Evolutionary conservation across 2,888 invertebrate genomes (phyloP).

Genomic region (Agrotis ipsilon): DNA sequence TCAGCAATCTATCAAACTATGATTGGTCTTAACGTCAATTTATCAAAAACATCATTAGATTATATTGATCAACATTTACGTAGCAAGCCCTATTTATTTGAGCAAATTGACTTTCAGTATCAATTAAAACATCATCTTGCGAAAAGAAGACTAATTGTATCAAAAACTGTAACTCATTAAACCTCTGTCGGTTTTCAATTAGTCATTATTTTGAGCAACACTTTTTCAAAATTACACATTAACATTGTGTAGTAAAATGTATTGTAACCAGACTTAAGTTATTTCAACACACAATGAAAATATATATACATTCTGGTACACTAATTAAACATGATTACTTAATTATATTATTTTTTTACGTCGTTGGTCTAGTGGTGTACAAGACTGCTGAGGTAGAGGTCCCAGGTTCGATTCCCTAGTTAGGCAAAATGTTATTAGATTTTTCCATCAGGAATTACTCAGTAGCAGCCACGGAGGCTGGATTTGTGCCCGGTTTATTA

Average conservation of each 20-base stretch:
- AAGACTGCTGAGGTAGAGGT: too few species aligned
- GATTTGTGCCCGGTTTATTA: background rate
- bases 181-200: constrained; percentile 4
- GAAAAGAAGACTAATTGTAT: constrained; percentile 24
- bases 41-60: constrained; percentile 82
- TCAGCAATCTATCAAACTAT: constrained; percentile 81
- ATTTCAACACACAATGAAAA: background rate
- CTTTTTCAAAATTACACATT: background rate
- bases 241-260: background rate
- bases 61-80: constrained; percentile 58
- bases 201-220: constrained; percentile 9
- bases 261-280: background rate
- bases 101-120: background rate
- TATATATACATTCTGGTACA: constrained; percentile 2
- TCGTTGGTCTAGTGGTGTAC: too few species aligned
- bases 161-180: background rate
- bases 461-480: background rate
- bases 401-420: background rate
- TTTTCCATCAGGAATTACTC: background rate
- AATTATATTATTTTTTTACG: background rate
- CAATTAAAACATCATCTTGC: constrained; percentile 28
- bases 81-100: constrained; percentile 19
- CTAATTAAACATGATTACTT: constrained; percentile 4
- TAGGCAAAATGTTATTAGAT: background rate
- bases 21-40: constrained; percentile 79